phyloP scores from a whole-genome alignment of 2,113 vertebrate genomes.

The Cyphomyrus plagiostoma region DNA sequence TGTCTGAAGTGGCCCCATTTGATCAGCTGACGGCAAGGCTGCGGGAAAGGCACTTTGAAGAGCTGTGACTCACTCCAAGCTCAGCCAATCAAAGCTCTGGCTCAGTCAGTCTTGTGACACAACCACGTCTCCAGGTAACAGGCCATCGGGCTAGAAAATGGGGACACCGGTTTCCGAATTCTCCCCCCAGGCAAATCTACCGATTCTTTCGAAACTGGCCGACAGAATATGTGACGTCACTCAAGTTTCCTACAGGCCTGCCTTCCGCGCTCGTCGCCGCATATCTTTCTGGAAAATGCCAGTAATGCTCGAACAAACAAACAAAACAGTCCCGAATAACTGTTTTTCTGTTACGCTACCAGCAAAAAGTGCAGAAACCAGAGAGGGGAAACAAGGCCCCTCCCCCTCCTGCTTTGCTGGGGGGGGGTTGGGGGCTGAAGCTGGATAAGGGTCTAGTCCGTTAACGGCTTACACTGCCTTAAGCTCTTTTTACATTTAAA shows the following conservation, averaged over 20 bases:
- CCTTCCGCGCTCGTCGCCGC: not conserved
- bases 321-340: not conserved
- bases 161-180: not conserved
- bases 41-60: not conserved
- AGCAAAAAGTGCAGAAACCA: not conserved
- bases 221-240: not conserved
- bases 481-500: not conserved
- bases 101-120: not conserved
- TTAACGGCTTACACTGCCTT: not conserved
- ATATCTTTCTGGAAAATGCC: not conserved
- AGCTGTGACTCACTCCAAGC: not conserved
- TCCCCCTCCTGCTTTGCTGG: not conserved
- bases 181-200: not conserved
- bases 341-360: not conserved
- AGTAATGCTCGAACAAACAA: not conserved
- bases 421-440: not conserved
- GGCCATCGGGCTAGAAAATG: not conserved
- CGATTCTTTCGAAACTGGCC: not conserved
- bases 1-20: not conserved
- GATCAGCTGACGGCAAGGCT: not conserved
- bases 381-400: not conserved
- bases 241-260: not conserved
- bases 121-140: not conserved
- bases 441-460: not conserved
- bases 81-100: not conserved